phyloP scores from a whole-genome alignment of 2,113 vertebrate genomes.

The Crotalus helleri region DNA sequence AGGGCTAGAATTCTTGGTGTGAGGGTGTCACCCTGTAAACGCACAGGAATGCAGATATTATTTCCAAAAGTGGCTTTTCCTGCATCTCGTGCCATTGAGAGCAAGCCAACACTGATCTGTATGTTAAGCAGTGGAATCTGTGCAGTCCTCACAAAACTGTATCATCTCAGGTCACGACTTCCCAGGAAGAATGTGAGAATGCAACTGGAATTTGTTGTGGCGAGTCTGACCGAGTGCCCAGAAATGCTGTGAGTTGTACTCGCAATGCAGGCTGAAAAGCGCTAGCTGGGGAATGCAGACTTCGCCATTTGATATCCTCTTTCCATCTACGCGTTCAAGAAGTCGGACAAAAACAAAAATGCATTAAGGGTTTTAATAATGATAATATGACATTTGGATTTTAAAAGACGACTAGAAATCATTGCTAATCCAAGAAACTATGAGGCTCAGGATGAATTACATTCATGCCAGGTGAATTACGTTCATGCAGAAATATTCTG shows the following conservation, averaged over 20 bases:
- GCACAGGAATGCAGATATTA: conserved; percentile 17
- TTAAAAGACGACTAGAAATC: neutral
- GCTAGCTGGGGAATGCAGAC: neutral
- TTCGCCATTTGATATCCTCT: neutral
- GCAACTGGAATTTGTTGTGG: neutral
- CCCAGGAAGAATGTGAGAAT: neutral
- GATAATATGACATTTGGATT: neutral
- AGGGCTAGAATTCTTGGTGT: conserved; percentile 4
- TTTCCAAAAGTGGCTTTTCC: neutral
- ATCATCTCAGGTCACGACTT: neutral
- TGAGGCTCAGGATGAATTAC: neutral
- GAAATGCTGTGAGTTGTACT: neutral
- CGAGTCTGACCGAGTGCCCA: neutral
- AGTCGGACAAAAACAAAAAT: neutral
- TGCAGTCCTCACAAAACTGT: neutral
- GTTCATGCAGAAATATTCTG: neutral
- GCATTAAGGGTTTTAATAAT: neutral
- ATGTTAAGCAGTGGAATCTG: neutral
- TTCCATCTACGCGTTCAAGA: neutral
- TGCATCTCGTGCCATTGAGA: neutral
- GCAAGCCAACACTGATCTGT: neutral
- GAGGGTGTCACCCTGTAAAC: neutral
- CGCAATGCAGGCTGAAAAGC: neutral
- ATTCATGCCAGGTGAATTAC: neutral
- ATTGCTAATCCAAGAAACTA: neutral